These are phyloP conservation scores for Habroteleia sp. DNA, from an alignment of 2,888 invertebrate genomes.

Conservation along the genomic window DNA sequence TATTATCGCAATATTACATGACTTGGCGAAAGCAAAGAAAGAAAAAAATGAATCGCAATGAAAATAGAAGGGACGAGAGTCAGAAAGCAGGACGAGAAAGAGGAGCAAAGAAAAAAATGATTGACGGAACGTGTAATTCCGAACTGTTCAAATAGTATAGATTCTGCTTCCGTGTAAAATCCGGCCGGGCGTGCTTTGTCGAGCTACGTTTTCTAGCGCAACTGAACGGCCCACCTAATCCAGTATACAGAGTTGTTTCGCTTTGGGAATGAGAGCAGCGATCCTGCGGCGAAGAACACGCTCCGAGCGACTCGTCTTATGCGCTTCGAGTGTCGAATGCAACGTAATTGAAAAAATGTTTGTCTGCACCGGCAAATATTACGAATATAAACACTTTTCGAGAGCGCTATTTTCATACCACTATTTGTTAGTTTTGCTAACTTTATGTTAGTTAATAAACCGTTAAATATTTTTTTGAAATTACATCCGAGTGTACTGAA, in stretches of 20 bases:
- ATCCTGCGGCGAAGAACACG: constrained; percentile 43
- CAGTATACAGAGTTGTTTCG: constrained; percentile 57
- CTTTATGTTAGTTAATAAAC: no score
- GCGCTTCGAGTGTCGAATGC: constrained; percentile 48
- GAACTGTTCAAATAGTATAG: constrained; percentile 55
- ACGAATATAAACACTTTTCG: constrained; percentile 17
- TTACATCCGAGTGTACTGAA: no score
- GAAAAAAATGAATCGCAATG: background rate
- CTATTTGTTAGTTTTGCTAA: no score
- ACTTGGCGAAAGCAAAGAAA: constrained; percentile 9
- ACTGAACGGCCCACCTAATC: constrained; percentile 58
- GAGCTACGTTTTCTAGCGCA: constrained; percentile 58
- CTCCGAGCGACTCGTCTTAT: constrained; percentile 44
- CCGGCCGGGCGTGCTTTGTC: constrained; percentile 60
- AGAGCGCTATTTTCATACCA: constrained; percentile 29
- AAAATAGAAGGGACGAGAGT: constrained; percentile 4
- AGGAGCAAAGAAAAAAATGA: constrained; percentile 14
- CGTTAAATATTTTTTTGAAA: no score
- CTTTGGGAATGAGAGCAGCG: constrained; percentile 59
- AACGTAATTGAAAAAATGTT: constrained; percentile 56
- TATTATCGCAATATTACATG: constrained; percentile 23
- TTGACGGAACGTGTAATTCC: constrained; percentile 53
- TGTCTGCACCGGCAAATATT: constrained; percentile 30
- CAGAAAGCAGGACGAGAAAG: background rate
- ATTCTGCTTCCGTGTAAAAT: constrained; percentile 59